phyloP scores from a whole-genome alignment of 2,888 invertebrate species.

The Dusona sp. region DNA sequence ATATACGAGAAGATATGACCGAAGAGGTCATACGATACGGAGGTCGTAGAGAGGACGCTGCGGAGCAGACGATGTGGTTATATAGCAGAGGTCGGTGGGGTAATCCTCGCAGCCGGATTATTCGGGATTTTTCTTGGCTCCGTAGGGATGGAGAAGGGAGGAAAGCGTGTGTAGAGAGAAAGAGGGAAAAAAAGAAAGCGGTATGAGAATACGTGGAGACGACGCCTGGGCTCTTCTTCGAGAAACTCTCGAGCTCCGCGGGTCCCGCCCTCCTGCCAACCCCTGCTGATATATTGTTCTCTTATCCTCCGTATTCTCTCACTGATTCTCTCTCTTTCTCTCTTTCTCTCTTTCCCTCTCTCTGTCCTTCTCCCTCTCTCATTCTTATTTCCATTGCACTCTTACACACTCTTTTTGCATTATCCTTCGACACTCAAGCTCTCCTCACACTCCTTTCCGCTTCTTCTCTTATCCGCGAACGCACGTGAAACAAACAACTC shows the following conservation, averaged over 20 bases:
- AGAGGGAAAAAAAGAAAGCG: constrained; percentile 69
- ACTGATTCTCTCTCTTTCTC: constrained; percentile 56
- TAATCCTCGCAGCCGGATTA: constrained; percentile 83
- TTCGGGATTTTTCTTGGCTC: constrained; percentile 80
- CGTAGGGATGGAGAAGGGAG: constrained; percentile 41
- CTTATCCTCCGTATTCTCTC: constrained; percentile 73
- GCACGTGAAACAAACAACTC: constrained; percentile 41
- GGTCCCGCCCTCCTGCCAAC: constrained; percentile 76
- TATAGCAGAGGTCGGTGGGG: constrained; percentile 72
- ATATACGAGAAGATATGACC: constrained; percentile 53
- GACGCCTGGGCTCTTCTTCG: constrained; percentile 75
- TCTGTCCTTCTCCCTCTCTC: constrained; percentile 48
- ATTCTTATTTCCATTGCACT: constrained; percentile 64
- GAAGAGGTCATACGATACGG: constrained; percentile 55
- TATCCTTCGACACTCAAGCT: constrained; percentile 55
- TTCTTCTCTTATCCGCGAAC: constrained; percentile 24
- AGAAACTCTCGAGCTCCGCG: constrained; percentile 70
- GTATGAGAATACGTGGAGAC: constrained; percentile 72
- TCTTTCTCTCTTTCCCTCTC: constrained; percentile 52
- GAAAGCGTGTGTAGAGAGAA: constrained; percentile 33
- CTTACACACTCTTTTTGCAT: constrained; percentile 58
- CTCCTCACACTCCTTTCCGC: constrained; percentile 14
- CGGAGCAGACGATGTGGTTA: constrained; percentile 60
- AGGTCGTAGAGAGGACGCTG: constrained; percentile 53
- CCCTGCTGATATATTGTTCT: constrained; percentile 79